Evolutionary conservation across 2,113 vertebrate species (phyloP).

Genomic region (Coturnix japonica): DNA sequence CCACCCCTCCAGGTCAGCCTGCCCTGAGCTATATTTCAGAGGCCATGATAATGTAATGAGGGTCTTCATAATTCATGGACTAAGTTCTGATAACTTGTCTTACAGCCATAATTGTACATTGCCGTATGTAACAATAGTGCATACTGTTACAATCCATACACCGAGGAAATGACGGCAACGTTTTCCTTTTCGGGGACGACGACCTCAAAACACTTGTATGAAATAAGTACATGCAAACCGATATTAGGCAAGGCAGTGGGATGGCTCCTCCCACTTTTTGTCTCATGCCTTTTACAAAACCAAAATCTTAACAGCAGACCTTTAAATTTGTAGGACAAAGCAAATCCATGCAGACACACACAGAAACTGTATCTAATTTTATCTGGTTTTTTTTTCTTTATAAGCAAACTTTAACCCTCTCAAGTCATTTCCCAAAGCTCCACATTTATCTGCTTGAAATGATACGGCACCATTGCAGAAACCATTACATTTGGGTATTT

Average conservation of each 20-base stretch:
- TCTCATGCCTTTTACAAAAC: not conserved
- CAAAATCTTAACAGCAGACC: not conserved
- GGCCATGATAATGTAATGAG: not conserved
- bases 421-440: not conserved
- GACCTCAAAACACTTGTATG: constrained; percentile 6
- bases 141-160: not conserved
- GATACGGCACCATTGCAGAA: not conserved
- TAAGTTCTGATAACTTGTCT: not conserved
- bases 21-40: accelerated
- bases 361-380: not conserved
- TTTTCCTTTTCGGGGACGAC: not conserved
- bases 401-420: not conserved
- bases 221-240: constrained; percentile 6
- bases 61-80: accelerated
- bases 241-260: constrained; percentile 25
- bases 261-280: constrained; percentile 43
- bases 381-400: not conserved
- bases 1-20: not conserved
- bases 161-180: not conserved
- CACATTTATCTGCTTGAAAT: not conserved
- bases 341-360: not conserved
- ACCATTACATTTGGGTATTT: not conserved
- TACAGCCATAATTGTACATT: not conserved
- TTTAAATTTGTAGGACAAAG: not conserved
- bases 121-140: not conserved